Percentiles rank a stretch among this genome's conserved stretches.
These are phyloP conservation scores for Clunio marinus DNA, from an alignment of 2,888 invertebrate species.

Conservation along the genomic window DNA sequence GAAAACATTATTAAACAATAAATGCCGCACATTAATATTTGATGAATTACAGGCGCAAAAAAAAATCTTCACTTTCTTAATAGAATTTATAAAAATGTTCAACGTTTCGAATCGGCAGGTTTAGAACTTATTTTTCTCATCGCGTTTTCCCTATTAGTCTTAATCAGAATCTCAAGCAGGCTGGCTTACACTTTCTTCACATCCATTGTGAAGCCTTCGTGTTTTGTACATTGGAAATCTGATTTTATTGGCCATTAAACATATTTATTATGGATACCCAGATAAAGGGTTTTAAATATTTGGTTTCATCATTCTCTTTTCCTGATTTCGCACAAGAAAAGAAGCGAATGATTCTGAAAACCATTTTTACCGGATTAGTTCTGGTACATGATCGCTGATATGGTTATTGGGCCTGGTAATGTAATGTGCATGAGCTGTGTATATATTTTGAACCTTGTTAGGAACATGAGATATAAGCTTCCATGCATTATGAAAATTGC, in stretches of 20 bases:
- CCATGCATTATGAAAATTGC: conserved; percentile 30
- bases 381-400: conserved; percentile 36
- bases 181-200: conserved; percentile 5
- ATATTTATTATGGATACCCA: conserved; percentile 35
- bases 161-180: too few relatives aligned
- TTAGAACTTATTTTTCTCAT: conserved; percentile 2
- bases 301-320: conserved; percentile 27
- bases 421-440: not conserved
- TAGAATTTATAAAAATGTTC: conserved; percentile 18
- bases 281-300: conserved; percentile 35
- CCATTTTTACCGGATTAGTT: conserved; percentile 38
- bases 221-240: conserved; percentile 9
- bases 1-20: conserved; percentile 34
- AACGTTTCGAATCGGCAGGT: conserved; percentile 11
- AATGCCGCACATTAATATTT: conserved; percentile 36
- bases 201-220: too few relatives aligned
- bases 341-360: conserved; percentile 16
- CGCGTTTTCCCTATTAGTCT: too few relatives aligned
- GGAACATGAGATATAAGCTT: conserved; percentile 21
- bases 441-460: conserved; percentile 31
- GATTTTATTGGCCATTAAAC: conserved; percentile 39
- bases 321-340: not conserved
- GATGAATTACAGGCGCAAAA: conserved; percentile 19
- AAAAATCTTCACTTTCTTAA: conserved; percentile 21
- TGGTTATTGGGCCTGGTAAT: conserved; percentile 17